A percentile compares a stretch with the other conserved stretches of the same genome.
These are phyloP conservation scores for Rhingia campestris DNA, from an alignment of 2,888 invertebrate species.

Conservation along the genomic window DNA sequence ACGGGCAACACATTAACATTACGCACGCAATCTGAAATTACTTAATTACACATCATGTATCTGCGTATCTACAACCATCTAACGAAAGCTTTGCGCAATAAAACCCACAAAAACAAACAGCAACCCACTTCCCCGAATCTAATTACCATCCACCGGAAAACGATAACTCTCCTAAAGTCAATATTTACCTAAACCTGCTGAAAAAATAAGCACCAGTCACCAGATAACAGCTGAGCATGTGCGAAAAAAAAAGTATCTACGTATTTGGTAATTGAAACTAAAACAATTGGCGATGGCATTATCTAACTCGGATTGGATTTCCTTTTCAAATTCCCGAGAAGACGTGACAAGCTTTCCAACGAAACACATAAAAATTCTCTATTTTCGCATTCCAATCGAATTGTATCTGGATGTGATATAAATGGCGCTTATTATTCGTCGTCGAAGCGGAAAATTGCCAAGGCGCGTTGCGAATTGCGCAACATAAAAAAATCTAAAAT, in stretches of 20 bases:
- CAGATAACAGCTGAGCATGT: background rate
- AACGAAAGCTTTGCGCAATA: background rate
- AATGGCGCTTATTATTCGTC: constrained; percentile 20
- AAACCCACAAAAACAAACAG: background rate
- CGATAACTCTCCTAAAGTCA: constrained; percentile 12
- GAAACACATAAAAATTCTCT: background rate
- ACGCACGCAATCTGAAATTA: constrained; percentile 46
- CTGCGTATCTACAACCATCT: background rate
- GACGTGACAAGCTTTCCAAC: constrained; percentile 43
- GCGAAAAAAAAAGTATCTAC: constrained; percentile 6
- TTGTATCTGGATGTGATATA: constrained; percentile 11
- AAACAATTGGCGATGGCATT: constrained; percentile 14
- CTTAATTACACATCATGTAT: constrained; percentile 28
- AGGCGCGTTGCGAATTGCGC: constrained; percentile 18
- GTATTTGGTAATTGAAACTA: constrained; percentile 17
- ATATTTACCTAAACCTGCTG: constrained; percentile 2
- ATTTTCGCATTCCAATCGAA: constrained; percentile 41
- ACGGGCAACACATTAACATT: constrained; percentile 7
- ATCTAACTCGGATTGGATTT: constrained; percentile 31
- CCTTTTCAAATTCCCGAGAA: constrained; percentile 19
- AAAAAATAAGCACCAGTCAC: background rate
- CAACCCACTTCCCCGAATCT: background rate
- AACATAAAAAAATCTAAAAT: constrained; percentile 25
- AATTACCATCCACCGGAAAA: constrained; percentile 31
- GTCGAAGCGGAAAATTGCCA: constrained; percentile 28